phyloP scores from a whole-genome alignment of 2,888 invertebrate genomes.

The Synanthedon formicaeformis region DNA sequence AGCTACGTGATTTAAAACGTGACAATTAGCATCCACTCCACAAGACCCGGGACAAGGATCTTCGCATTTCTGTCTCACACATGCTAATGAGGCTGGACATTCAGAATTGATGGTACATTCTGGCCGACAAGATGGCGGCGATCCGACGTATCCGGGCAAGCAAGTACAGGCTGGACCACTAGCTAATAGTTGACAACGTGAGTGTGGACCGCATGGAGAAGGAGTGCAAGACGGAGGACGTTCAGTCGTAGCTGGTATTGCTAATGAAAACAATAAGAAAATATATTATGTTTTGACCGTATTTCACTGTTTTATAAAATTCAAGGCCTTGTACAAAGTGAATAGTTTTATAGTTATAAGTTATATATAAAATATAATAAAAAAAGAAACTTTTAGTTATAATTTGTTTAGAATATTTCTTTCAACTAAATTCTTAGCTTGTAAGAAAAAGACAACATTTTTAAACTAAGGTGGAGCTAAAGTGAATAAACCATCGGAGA shows the following conservation, averaged over 20 bases:
- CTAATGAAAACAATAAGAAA: conserved; percentile 20
- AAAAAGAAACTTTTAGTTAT: not conserved
- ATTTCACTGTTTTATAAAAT: not conserved
- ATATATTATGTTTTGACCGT: not conserved
- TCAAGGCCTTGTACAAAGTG: not conserved
- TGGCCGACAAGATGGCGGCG: conserved; percentile 82
- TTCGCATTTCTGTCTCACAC: conserved; percentile 82
- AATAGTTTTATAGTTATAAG: not conserved
- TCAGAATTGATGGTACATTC: conserved; percentile 85
- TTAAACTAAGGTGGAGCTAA: not conserved
- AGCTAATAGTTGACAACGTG: conserved; percentile 80
- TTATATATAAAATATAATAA: not conserved
- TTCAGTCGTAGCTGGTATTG: conserved; percentile 64
- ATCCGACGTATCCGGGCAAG: conserved; percentile 80
- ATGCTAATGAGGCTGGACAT: conserved; percentile 81
- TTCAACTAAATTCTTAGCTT: not conserved
- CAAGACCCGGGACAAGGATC: conserved; percentile 89
- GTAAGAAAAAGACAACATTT: not conserved
- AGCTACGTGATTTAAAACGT: conserved; percentile 84
- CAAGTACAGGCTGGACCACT: conserved; percentile 85
- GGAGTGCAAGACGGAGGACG: conserved; percentile 82
- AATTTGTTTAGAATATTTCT: no score
- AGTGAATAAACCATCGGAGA: no score
- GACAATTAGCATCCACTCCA: conserved; percentile 82
- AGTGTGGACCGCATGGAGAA: conserved; percentile 87